Evolutionary conservation across 2,888 invertebrate species (phyloP), one percentile per base, ranked within the genome.

Genomic region (Caenorhabditis sp.): DNA sequence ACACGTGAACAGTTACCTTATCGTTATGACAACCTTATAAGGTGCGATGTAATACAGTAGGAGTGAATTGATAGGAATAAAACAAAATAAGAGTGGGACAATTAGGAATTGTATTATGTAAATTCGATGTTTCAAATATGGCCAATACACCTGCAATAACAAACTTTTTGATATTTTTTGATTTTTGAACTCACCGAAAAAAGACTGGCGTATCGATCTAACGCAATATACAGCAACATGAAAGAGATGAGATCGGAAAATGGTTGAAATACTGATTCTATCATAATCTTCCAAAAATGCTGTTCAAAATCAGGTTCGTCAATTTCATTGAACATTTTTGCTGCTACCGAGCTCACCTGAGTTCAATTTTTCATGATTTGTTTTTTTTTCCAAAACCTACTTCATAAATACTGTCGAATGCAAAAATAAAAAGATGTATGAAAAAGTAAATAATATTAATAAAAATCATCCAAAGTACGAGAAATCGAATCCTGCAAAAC

Each of bases 201-300:
- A 12, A 75, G 51, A 62, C 67, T 69, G n/a, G 62, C 62, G 70
- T 70, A 75, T 64, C 75, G 62, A 65, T 75, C 75, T 26, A 70
- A 37, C 23, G 69, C 62, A 37, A 75, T 64, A 37, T 60, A 69
- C 53, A 75, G 61, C 58, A 75, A 62, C 58, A 75, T 69, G 50
- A 75, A 61, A 6, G 75, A 57, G 53, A 63, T 63, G 6, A 64
- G 58, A 62, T 75, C 75, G 59, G 64, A 70, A 53, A 75, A 60
- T 21, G 75, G 75, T 62, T 75, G 69, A 17, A 69, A 62, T 14
- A 66, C 27, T 14, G 51, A 62, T n/a, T 75, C 75, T 5, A 58
- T 59, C 6, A 75, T 36, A 8, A 50, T 58, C 31, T 66, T 66
- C 75, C 75, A 75, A 8, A 66, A n/a, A 26, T 63, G 57, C 4